Evolutionary conservation across 2,797 vertebrate genomes (phyloP).

Genomic region (Chelidonichthys spinosus): DNA sequence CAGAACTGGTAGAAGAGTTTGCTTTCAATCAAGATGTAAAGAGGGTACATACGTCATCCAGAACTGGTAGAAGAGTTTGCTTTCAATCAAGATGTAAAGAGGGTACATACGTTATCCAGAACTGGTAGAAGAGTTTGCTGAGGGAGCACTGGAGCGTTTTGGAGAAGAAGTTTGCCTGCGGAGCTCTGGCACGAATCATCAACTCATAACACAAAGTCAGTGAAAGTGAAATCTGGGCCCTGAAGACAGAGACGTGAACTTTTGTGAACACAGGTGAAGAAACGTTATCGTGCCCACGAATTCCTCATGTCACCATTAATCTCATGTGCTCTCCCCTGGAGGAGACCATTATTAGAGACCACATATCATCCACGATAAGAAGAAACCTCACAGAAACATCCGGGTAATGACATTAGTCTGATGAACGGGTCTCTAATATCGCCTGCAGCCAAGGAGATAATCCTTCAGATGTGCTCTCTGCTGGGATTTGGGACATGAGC

Average conservation of each 20-base stretch:
- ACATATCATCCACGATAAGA: slow-evolving; percentile 7
- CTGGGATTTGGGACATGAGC: slow-evolving; percentile 14
- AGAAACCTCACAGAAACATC: slow-evolving; percentile 5
- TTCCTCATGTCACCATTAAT: slow-evolving; percentile 38
- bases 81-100: no score
- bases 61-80: no score
- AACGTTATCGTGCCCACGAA: slow-evolving; percentile 9
- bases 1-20: no score
- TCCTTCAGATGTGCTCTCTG: slow-evolving; percentile 23
- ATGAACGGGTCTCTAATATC: slow-evolving; percentile 30
- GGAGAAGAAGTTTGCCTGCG: slow-evolving; percentile 12
- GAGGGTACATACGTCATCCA: no score
- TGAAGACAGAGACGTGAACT: slow-evolving; percentile 16
- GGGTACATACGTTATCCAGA: background rate
- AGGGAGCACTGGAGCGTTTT: background rate
- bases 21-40: no score
- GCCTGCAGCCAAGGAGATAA: slow-evolving; percentile 18
- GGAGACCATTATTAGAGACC: slow-evolving; percentile 42
- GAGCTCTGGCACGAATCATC: slow-evolving; percentile 23
- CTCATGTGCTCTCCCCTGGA: slow-evolving; percentile 21
- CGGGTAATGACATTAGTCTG: slow-evolving; percentile 6
- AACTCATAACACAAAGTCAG: slow-evolving; percentile 25
- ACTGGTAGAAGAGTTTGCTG: background rate
- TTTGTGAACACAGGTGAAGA: slow-evolving; percentile 23
- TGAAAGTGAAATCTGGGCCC: slow-evolving; percentile 1